A percentile compares a stretch with the other conserved stretches of the same genome.
These are phyloP conservation scores for Peromyscus nudipes DNA, from an alignment of 2,797 vertebrate genomes.

Conservation along the genomic window DNA sequence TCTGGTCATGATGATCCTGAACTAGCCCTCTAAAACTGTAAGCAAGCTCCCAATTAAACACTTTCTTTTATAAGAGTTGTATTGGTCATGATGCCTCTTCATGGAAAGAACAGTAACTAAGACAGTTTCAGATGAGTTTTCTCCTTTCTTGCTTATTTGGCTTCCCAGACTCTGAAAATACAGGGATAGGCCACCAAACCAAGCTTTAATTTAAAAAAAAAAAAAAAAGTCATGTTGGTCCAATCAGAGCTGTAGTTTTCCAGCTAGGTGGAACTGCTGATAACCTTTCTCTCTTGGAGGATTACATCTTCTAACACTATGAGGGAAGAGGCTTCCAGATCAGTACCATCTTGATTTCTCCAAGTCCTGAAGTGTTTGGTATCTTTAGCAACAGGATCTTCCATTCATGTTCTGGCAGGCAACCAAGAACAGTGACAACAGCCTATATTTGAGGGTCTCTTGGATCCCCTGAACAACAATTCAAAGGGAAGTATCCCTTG, in stretches of 20 bases:
- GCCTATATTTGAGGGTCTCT: background rate
- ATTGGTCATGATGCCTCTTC: background rate
- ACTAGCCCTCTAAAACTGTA: background rate
- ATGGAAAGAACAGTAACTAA: background rate
- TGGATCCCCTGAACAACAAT: background rate
- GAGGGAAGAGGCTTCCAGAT: background rate
- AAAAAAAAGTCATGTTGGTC: background rate
- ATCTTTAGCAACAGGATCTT: background rate
- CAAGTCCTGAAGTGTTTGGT: background rate
- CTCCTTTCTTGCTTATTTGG: background rate
- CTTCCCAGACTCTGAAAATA: background rate
- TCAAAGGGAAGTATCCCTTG: background rate
- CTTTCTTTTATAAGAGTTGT: background rate
- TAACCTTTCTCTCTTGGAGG: background rate
- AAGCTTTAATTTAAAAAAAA: background rate
- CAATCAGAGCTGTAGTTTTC: background rate
- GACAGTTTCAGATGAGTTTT: background rate
- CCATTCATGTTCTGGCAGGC: background rate
- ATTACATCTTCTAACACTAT: background rate
- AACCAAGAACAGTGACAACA: background rate
- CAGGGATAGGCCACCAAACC: background rate
- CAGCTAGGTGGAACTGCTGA: background rate
- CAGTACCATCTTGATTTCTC: background rate
- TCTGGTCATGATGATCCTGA: background rate
- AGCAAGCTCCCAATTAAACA: background rate